Evolutionary conservation across 2,888 invertebrate species (phyloP).

Genomic region (Vanessa cardui): DNA sequence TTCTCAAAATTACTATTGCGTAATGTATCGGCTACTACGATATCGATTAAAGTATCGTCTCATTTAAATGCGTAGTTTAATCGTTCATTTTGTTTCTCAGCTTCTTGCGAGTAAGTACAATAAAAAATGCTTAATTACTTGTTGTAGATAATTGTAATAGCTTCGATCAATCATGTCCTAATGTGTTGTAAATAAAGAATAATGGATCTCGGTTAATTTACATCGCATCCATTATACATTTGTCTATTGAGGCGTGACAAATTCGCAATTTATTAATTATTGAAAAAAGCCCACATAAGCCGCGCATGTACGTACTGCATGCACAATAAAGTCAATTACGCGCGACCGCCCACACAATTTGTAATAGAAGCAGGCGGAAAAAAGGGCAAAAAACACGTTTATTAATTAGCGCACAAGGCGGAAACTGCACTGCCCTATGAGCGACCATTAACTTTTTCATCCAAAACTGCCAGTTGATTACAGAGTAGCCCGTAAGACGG

Average conservation of each 20-base stretch:
- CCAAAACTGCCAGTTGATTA: constrained; percentile 31
- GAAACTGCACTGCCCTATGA: constrained; percentile 49
- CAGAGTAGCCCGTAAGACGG: constrained; percentile 34
- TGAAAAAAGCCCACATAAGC: constrained; percentile 20
- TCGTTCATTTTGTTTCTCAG: no score
- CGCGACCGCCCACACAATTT: constrained; percentile 41
- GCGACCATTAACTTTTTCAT: constrained; percentile 50
- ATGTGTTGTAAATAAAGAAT: not conserved
- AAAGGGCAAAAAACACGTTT: constrained; percentile 46
- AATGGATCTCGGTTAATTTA: constrained; percentile 6
- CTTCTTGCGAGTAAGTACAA: not conserved
- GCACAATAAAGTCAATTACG: constrained; percentile 40
- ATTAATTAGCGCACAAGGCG: constrained; percentile 53
- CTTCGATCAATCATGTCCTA: constrained; percentile 2
- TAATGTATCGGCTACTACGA: no score
- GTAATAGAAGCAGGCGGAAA: constrained; percentile 36
- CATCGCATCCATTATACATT: constrained; percentile 15
- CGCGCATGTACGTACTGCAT: constrained; percentile 17
- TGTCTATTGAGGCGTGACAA: constrained; percentile 25
- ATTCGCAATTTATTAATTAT: constrained; percentile 31
- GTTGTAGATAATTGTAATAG: not conserved
- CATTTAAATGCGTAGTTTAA: no score
- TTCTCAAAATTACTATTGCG: not conserved
- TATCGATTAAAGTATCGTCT: no score
- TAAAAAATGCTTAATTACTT: not conserved